phyloP scores from a whole-genome alignment of 1,140 invertebrate genomes.

The Venturia canescens region DNA sequence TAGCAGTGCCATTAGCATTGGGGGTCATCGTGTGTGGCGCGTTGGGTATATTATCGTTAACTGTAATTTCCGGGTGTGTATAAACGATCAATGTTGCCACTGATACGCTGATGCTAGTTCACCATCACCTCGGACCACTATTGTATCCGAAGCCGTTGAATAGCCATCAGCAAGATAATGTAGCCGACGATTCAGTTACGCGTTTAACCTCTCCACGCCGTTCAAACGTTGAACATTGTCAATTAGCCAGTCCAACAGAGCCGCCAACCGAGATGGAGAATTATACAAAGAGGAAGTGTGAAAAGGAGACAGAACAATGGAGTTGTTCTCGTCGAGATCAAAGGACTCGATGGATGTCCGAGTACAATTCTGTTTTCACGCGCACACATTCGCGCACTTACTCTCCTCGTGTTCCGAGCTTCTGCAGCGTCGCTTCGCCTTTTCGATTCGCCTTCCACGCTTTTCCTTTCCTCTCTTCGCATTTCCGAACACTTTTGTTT shows the following conservation, averaged over 20 bases:
- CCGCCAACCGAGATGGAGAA: neutral
- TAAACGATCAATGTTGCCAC: constrained; percentile 9
- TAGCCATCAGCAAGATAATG: constrained; percentile 21
- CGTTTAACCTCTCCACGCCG: constrained; percentile 18
- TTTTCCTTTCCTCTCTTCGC: neutral
- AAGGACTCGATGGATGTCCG: constrained; percentile 17
- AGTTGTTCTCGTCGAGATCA: constrained; percentile 14
- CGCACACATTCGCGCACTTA: neutral
- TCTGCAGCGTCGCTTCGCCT: neutral
- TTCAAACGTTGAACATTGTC: constrained; percentile 41
- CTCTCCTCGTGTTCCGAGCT: neutral
- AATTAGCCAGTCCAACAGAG: constrained; percentile 11
- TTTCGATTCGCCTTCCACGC: neutral
- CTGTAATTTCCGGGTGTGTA: constrained; percentile 2
- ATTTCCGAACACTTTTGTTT: neutral
- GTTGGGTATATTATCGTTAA: constrained; percentile 23
- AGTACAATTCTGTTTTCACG: constrained; percentile 26
- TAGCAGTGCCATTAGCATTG: constrained; percentile 17
- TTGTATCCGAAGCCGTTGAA: neutral
- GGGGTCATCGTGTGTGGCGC: neutral
- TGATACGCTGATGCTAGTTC: constrained; percentile 1
- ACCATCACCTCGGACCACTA: neutral
- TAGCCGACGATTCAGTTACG: neutral
- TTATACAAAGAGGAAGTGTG: neutral
- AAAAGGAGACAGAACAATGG: neutral